Evolutionary conservation across 2,888 invertebrate genomes (phyloP), one percentile per base, ranked within the genome.

Genomic region (Cerceris rybyensis): DNA sequence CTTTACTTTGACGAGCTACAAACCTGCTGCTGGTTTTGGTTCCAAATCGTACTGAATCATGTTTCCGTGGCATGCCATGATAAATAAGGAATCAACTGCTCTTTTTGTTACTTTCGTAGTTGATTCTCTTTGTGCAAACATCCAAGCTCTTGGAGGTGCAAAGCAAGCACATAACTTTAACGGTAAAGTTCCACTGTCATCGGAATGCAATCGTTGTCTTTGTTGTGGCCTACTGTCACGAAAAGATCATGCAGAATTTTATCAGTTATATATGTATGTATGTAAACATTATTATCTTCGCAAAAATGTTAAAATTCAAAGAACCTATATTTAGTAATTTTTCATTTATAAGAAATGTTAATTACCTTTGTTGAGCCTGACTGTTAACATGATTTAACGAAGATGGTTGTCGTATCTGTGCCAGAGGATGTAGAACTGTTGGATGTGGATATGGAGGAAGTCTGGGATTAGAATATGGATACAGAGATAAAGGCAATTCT

Each of bases 391-490:
- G 90, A 80, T 89, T 92, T 60, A 92, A 85, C 55, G 89, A 91
- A 43, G 93, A 93, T 0, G 95, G 95, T 86, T 96, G 96, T 55
- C 98, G 95, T 84, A 98, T 94, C 93, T 98, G 98, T 0, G 97
- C 97, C 81, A 98, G 93, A 1, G 98, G 97, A 86, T 95, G 93
- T 55, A 97, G 93, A 28, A 96, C 94, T 17, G 96, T 95, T 13
- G 98, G 98, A 89, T 96, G 95, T 11, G 98, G 97, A 93, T 96
- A 98, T 7, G 98, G 98, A 63, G 98, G 98, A 91, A 98, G 94
- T 46, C 98, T 95, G 11, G 98, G 97, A 94, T 98, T 98, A 68
- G 96, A 95, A 93, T 95, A 97, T 90, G 96, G 96, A 81, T 92
- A 92, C 11, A 90, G 88, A 8, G 93, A 90, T 83, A 90, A 89